A percentile compares a stretch with the other conserved stretches of the same genome.
Evolutionary conservation across 2,113 vertebrate genomes (phyloP).

Genomic region (Colinus virginianus): DNA sequence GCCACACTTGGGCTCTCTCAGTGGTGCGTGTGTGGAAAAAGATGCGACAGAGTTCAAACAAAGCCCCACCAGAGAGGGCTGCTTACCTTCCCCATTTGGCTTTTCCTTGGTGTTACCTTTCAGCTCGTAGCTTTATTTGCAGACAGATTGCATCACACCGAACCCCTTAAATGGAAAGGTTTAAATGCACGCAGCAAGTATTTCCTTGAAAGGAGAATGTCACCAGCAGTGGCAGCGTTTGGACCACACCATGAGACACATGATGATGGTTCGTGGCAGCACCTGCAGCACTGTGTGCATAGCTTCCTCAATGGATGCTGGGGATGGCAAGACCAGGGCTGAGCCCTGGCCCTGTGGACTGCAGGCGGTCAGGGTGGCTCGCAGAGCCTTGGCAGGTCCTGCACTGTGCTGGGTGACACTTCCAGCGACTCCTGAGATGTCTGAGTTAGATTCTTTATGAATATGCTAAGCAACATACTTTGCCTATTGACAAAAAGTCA

Average conservation of each 20-base stretch:
- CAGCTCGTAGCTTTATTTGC: neutral
- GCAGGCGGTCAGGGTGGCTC: neutral
- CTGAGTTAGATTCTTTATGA: neutral
- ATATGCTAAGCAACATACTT: accelerated
- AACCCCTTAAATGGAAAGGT: neutral
- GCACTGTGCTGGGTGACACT: neutral
- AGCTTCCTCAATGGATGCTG: neutral
- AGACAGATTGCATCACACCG: neutral
- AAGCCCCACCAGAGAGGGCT: neutral
- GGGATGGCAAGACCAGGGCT: neutral
- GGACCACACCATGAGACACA: accelerated
- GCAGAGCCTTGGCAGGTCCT: accelerated
- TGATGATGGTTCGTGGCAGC: neutral
- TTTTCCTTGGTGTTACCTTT: neutral
- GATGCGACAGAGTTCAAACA: neutral
- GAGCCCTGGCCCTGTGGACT: neutral
- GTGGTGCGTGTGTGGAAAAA: neutral
- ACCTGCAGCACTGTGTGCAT: neutral
- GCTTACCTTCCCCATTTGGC: neutral
- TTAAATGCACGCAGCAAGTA: neutral
- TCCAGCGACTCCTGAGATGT: neutral
- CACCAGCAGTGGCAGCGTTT: neutral
- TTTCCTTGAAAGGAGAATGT: neutral
- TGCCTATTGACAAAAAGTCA: neutral
- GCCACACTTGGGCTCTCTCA: neutral